phyloP scores from a whole-genome alignment of 2,888 invertebrate genomes.

The Drosophila merina region DNA sequence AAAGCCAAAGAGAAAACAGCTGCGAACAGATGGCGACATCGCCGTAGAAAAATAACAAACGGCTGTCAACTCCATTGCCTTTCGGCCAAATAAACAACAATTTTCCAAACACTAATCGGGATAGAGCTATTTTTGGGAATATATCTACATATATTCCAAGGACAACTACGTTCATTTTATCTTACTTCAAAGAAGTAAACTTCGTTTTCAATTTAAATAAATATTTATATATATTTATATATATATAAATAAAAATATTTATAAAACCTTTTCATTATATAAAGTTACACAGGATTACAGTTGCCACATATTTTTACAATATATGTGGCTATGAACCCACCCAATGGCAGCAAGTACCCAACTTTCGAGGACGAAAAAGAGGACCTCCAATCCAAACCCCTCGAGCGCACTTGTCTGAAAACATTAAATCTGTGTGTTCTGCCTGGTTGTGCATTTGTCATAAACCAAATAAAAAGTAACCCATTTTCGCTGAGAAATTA shows the following conservation, averaged over 20 bases:
- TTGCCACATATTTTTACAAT: background rate
- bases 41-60: constrained; percentile 24
- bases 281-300: background rate
- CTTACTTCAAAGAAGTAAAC: too few species aligned
- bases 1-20: constrained; percentile 31
- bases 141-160: background rate
- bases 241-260: too few species aligned
- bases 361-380: constrained; percentile 1
- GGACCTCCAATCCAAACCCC: background rate
- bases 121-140: background rate
- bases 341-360: background rate
- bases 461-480: constrained; percentile 69
- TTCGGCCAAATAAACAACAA: constrained; percentile 1
- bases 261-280: background rate
- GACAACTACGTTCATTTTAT: background rate
- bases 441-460: constrained; percentile 56
- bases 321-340: background rate
- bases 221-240: too few species aligned
- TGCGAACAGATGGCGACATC: constrained; percentile 37
- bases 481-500: constrained; percentile 60
- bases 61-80: constrained; percentile 18
- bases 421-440: constrained; percentile 49
- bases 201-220: too few species aligned
- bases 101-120: constrained; percentile 12
- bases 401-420: constrained; percentile 29